These are phyloP conservation scores for Philereme transversata DNA, from an alignment of 2,888 invertebrate genomes.

Conservation along the genomic window DNA sequence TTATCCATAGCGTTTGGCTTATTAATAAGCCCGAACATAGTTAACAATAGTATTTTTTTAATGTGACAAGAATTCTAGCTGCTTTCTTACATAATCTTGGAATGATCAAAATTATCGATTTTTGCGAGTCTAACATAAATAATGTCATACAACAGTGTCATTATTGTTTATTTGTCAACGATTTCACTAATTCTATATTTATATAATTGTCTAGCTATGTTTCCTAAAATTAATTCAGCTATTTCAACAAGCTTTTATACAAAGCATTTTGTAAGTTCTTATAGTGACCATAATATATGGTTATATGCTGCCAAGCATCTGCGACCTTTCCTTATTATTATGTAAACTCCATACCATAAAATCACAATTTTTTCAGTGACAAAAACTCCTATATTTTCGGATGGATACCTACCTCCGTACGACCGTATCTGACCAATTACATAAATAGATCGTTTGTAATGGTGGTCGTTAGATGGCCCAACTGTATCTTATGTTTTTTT, in stretches of 20 bases:
- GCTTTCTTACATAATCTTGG: slow-evolving; percentile 13
- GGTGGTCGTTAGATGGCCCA: too few relatives aligned
- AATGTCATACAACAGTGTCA: slow-evolving; percentile 2
- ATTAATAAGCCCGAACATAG: too few relatives aligned
- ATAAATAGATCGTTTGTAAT: too few relatives aligned
- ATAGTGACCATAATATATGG: too few relatives aligned
- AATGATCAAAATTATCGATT: slow-evolving; percentile 11
- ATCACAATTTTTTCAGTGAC: too few relatives aligned
- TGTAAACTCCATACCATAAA: too few relatives aligned
- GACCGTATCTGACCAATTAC: too few relatives aligned
- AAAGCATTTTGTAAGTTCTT: slow-evolving; percentile 1
- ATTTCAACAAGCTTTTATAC: slow-evolving; percentile 8
- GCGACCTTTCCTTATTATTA: not conserved
- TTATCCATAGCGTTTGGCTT: too few relatives aligned
- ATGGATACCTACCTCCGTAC: too few relatives aligned
- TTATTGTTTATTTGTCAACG: slow-evolving; percentile 6
- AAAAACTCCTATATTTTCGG: too few relatives aligned
- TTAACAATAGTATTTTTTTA: not conserved
- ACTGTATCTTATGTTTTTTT: too few relatives aligned
- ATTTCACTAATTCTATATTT: slow-evolving; percentile 12
- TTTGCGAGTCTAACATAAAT: not conserved
- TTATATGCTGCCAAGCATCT: slow-evolving; percentile 13
- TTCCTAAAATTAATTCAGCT: slow-evolving; percentile 11
- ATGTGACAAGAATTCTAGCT: slow-evolving; percentile 6
- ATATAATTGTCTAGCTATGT: slow-evolving; percentile 22